Percentiles rank a stretch among this genome's conserved stretches.
phyloP scores from a whole-genome alignment of 1,140 invertebrate species.

The Papilio dardanus region DNA sequence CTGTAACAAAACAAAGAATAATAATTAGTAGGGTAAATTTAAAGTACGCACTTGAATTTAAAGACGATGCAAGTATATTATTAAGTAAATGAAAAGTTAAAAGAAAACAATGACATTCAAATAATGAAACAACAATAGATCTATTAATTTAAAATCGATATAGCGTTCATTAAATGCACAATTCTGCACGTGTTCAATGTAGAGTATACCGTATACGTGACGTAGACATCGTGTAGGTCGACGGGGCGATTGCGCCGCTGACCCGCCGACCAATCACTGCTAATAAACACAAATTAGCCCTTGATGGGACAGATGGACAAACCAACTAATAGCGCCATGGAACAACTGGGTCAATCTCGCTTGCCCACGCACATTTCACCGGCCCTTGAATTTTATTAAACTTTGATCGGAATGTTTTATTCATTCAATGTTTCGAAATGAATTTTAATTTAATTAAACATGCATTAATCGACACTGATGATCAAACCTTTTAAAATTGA shows the following conservation, averaged over 20 bases:
- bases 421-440: constrained; percentile 31
- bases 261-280: constrained; percentile 72
- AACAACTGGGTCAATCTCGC: constrained; percentile 50
- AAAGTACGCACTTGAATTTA: too few relatives aligned
- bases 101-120: background rate
- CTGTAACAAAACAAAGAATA: too few relatives aligned
- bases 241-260: constrained; percentile 51
- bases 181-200: constrained; percentile 41
- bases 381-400: constrained; percentile 5
- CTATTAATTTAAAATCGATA: background rate
- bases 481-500: background rate
- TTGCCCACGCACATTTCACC: constrained; percentile 24
- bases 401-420: constrained; percentile 15
- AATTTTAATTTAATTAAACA: constrained; percentile 35
- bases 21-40: too few relatives aligned
- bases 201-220: background rate
- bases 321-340: constrained; percentile 50
- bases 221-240: background rate
- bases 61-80: too few relatives aligned
- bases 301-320: constrained; percentile 65
- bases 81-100: too few relatives aligned
- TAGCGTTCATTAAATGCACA: too few relatives aligned
- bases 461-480: too few relatives aligned
- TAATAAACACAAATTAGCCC: constrained; percentile 74
- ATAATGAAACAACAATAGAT: background rate